Percentiles rank a stretch among this genome's conserved stretches.
phyloP scores from a whole-genome alignment of 2,113 vertebrate genomes.

The Pangasianodon gigas region DNA sequence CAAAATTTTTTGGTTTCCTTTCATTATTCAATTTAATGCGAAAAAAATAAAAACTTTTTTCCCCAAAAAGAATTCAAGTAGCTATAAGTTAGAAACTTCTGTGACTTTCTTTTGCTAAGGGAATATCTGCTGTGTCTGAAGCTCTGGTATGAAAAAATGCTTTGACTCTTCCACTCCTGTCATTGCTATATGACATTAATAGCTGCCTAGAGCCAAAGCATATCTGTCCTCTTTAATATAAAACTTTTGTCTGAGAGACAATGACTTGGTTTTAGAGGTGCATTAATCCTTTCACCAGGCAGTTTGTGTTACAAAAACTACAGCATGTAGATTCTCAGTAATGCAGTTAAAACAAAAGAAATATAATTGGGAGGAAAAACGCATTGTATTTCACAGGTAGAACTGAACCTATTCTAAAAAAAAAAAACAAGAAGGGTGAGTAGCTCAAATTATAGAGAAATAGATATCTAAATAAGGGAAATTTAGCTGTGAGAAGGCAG shows the following conservation, averaged over 20 bases:
- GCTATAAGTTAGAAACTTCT: constrained; percentile 39
- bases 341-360: neutral
- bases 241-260: constrained; percentile 34
- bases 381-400: neutral
- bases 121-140: constrained; percentile 49
- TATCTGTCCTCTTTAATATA: constrained; percentile 21
- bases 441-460: neutral
- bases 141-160: constrained; percentile 53
- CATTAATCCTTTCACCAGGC: neutral
- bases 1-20: neutral
- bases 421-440: neutral
- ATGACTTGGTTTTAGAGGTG: neutral
- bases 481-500: neutral
- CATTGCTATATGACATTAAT: constrained; percentile 30
- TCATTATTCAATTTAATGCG: constrained; percentile 56
- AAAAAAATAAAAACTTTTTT: neutral
- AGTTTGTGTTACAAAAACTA: neutral
- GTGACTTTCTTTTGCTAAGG: constrained; percentile 34
- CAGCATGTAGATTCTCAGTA: constrained; percentile 3
- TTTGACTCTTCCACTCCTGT: constrained; percentile 32
- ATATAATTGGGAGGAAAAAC: constrained; percentile 6
- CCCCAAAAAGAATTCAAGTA: constrained; percentile 50
- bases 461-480: neutral
- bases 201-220: constrained; percentile 17
- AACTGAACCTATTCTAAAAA: neutral